Evolutionary conservation across 2,888 invertebrate species (phyloP).

Genomic region (Monochamus alternatus): DNA sequence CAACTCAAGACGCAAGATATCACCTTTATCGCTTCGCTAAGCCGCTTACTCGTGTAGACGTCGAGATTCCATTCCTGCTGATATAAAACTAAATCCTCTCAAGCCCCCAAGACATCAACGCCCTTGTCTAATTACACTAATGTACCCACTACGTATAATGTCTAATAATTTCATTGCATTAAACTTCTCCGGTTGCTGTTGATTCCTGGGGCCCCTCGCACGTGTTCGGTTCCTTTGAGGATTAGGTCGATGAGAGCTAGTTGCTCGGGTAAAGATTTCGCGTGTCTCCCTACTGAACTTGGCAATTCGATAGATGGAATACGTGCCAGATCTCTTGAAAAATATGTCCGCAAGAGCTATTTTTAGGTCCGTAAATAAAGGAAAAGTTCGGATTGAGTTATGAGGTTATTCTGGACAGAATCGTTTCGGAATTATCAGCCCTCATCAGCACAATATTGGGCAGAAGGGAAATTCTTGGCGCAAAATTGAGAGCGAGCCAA

Average conservation of each 20-base stretch:
- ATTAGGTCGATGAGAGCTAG: conserved; percentile 21
- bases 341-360: background rate
- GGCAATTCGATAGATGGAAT: conserved; percentile 24
- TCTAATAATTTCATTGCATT: conserved; percentile 41
- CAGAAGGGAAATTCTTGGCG: too few species aligned
- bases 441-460: too few species aligned
- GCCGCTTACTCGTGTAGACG: conserved; percentile 3
- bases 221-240: conserved; percentile 26
- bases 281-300: conserved; percentile 10
- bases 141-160: conserved; percentile 36
- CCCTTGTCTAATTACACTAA: conserved; percentile 29
- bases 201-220: conserved; percentile 20
- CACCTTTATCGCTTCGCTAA: background rate
- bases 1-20: background rate
- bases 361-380: background rate
- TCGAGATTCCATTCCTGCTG: background rate
- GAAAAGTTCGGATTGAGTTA: too few species aligned
- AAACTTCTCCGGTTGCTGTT: conserved; percentile 28
- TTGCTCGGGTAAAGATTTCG: conserved; percentile 19
- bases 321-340: conserved; percentile 20
- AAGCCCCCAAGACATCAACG: conserved; percentile 9
- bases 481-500: too few species aligned
- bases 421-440: too few species aligned
- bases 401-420: too few species aligned
- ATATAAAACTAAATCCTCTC: conserved; percentile 8